phyloP scores from a whole-genome alignment of 2,888 invertebrate genomes.

The Clanis bilineata region DNA sequence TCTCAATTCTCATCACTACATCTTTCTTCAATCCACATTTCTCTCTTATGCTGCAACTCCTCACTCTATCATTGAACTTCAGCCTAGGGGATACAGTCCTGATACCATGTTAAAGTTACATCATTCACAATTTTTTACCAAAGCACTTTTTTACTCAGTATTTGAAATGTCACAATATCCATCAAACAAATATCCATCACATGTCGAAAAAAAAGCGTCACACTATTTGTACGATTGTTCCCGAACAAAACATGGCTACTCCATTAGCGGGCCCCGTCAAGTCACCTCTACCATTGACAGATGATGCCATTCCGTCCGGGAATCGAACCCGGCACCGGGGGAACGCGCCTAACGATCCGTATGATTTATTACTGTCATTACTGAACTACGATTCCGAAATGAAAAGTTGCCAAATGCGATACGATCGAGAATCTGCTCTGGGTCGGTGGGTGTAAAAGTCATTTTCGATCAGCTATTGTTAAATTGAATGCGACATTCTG shows the following conservation, averaged over 20 bases:
- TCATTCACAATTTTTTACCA: background rate
- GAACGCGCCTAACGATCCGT: conserved; percentile 79
- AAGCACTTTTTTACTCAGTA: background rate
- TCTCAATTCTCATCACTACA: too few species aligned
- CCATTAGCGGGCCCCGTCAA: conserved; percentile 79
- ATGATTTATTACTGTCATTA: conserved; percentile 82
- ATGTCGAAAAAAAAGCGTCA: conserved; percentile 11
- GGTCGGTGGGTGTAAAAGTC: background rate
- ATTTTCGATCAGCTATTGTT: conserved; percentile 21
- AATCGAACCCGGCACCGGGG: conserved; percentile 76
- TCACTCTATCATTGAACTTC: too few species aligned
- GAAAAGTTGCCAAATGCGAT: conserved; percentile 46
- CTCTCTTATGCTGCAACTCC: too few species aligned
- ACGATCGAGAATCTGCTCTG: conserved; percentile 28
- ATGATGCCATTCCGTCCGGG: conserved; percentile 80
- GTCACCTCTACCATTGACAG: conserved; percentile 78
- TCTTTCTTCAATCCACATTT: too few species aligned
- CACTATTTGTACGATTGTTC: conserved; percentile 45
- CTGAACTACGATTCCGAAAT: conserved; percentile 48
- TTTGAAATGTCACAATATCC: background rate
- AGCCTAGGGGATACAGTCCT: too few species aligned
- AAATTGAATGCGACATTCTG: conserved; percentile 28
- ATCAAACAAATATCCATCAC: background rate
- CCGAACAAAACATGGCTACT: conserved; percentile 63
- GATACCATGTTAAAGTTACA: too few species aligned